These are phyloP conservation scores for Sericinus montela DNA, from an alignment of 2,888 invertebrate species.

Conservation along the genomic window DNA sequence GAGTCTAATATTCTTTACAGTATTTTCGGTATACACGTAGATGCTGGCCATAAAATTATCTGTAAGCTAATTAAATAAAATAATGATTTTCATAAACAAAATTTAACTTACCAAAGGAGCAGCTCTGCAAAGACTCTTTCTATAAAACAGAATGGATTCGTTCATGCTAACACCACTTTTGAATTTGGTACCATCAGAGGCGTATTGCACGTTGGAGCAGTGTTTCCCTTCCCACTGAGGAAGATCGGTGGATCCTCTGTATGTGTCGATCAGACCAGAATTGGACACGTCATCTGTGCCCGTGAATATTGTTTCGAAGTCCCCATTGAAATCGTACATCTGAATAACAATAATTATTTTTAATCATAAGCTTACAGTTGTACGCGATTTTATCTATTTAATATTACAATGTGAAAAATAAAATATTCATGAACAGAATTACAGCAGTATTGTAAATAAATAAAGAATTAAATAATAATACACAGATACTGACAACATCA, in stretches of 20 bases:
- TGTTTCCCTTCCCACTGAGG: constrained; percentile 88
- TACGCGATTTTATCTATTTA: no score
- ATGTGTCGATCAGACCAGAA: constrained; percentile 87
- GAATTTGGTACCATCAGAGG: constrained; percentile 93
- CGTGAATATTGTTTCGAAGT: constrained; percentile 88
- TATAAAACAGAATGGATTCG: constrained; percentile 86
- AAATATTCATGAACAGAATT: no score
- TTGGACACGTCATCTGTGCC: constrained; percentile 81
- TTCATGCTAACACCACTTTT: constrained; percentile 83
- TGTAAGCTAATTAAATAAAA: no score
- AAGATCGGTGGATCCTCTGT: constrained; percentile 84
- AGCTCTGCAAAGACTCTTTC: constrained; percentile 92
- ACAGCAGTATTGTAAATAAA: no score
- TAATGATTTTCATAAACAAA: no score
- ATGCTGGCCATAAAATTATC: no score
- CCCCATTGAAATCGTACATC: constrained; percentile 93
- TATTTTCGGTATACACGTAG: no score
- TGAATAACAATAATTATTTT: constrained; percentile 40
- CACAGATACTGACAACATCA: no score
- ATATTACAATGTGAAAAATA: no score
- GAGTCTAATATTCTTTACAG: no score
- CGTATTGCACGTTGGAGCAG: constrained; percentile 86
- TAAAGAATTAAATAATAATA: no score
- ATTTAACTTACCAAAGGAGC: constrained; percentile 82
- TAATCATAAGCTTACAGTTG: no score